A percentile compares a stretch with the other conserved stretches of the same genome.
Conservation (phyloP, 1,140 invertebrate species). For the Cydia fagiglandana region DNA sequence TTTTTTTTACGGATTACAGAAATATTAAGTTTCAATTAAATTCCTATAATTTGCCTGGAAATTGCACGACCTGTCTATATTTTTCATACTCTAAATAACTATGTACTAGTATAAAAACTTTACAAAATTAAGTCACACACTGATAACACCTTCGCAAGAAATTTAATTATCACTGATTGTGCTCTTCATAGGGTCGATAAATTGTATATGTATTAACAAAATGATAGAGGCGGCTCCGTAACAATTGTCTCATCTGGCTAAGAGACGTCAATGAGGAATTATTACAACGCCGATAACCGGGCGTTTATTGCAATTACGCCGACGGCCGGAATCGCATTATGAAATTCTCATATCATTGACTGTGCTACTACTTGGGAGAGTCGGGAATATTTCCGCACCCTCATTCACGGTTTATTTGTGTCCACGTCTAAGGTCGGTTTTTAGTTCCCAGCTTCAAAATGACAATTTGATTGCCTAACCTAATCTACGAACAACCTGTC, state of each 20-base stretch:
- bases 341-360: neutral
- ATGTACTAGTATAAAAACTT: neutral
- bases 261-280: conserved; percentile 23
- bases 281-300: conserved; percentile 14
- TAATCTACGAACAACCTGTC: no score
- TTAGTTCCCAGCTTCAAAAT: no score
- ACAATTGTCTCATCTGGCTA: conserved; percentile 3
- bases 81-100: no score
- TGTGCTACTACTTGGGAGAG: neutral
- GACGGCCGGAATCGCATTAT: neutral
- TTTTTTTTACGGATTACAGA: no score
- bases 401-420: neutral
- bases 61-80: no score
- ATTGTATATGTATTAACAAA: neutral
- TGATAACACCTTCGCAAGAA: neutral
- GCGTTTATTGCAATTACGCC: conserved; percentile 16
- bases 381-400: neutral
- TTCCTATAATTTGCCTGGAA: no score
- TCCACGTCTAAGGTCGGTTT: no score
- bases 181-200: neutral
- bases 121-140: neutral
- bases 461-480: no score
- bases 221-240: neutral
- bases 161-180: neutral
- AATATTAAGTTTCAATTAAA: no score